Base-by-base conservation (phyloP, 2,797 vertebrate species). In the Eremophila alpestris region DNA sequence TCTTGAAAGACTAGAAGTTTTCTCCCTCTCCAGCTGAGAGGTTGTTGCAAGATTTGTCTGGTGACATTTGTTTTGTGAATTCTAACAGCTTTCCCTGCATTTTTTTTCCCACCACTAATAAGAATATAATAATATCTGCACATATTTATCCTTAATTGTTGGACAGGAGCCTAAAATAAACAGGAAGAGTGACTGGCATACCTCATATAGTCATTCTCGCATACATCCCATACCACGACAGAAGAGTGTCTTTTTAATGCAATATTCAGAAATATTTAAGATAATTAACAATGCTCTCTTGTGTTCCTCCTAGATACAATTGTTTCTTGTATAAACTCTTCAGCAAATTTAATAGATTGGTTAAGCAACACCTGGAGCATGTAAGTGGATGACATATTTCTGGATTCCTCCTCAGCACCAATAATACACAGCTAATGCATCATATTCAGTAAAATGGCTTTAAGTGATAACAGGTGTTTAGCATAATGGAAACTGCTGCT, bases 381-480 rank as follows among this genome's bases (percentile, higher is more conserved):
- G 63, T 88, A 93, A 95, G 71, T 34, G 79, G 78, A 80, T 90
- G 73, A 95, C 78, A 82, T 76, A 79, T 86, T 91, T 86, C 67
- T 89, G 73, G 32, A 60, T 69, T 85, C 65, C 67, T 83, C 79
- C 43, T 94, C 89, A 86, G 32, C 40, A 68, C 38, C 64, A 55
- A 26, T 90, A 93, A 89, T 34, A 71, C 34, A 70, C 43, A 86
- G 71, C 43, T 73, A 94, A 86, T 94, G 77, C 51, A 91, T 97
- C 94, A 83, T 27, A 93, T 87, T 91, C 89, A 93, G 68, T 56
- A 89, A 87, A 94, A 75, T 46, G 43, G 34, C 63, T 97, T 91
- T 95, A 94, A 95, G 68, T 87, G 74, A 83, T 95, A 91, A 93
- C 92, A 97, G 91, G 92, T 95, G 93, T 95, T 95, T 94, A 90